phyloP scores from a whole-genome alignment of 2,113 vertebrate species.

The Trinectes maculatus region DNA sequence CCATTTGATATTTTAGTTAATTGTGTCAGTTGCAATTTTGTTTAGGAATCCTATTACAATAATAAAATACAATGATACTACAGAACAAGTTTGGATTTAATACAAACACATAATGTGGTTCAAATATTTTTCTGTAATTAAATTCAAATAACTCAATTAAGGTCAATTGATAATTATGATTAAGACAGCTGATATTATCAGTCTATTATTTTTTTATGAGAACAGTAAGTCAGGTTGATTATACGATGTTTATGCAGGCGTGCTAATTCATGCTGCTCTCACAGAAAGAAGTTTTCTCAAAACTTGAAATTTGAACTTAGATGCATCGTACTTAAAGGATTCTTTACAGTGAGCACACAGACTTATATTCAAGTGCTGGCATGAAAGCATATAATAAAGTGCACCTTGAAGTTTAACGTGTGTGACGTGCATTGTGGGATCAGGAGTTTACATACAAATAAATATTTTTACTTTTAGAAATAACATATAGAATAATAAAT shows the following conservation, averaged over 20 bases:
- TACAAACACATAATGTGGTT: no score
- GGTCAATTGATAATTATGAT: no score
- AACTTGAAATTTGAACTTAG: no score
- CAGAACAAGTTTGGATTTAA: background rate
- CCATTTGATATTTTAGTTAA: background rate
- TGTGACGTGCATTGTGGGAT: conserved; percentile 19
- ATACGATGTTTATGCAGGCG: background rate
- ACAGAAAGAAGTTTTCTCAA: conserved; percentile 4
- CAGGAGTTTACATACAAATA: no score
- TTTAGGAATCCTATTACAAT: background rate
- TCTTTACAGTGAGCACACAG: background rate
- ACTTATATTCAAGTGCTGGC: background rate
- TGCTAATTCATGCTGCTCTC: background rate
- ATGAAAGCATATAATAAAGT: background rate
- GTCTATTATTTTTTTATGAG: no score
- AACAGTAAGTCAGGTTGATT: no score
- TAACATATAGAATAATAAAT: no score
- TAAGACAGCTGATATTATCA: no score
- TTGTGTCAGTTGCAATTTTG: background rate
- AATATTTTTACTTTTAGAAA: no score
- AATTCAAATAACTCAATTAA: no score
- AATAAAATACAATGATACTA: background rate
- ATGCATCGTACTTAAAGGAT: conserved; percentile 4
- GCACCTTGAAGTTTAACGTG: background rate
- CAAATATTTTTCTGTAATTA: no score